Base-by-base conservation (phyloP, 1,140 invertebrate genomes). In the Brachionus rubens region DNA sequence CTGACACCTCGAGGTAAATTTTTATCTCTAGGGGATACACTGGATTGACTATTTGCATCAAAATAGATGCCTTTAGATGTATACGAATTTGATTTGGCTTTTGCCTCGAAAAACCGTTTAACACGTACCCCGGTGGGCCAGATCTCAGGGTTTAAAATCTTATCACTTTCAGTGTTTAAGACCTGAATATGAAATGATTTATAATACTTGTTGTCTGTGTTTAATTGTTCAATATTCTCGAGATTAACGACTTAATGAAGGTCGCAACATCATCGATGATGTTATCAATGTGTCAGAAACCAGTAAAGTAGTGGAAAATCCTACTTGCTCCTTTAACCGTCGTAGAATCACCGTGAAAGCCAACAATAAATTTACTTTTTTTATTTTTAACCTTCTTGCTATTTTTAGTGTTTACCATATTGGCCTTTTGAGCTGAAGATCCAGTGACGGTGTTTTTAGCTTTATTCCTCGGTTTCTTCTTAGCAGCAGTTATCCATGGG, bases 221-320 rank as follows among this genome's bases (percentile, higher is more conserved):
- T 30, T 56, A 56, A 30, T 30, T 56, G 52, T 28, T 28, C 52
- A 10, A 56, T 56, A 21, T 56, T 56, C 30, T 56, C 52, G 30
- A 56, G 52, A 26, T 54, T 54, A 54, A 24, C 26, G 26, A 26
- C 30, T 56, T 30, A 28, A 56, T 56, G 12, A 12, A 30, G n/a
- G 52, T 14, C n/a, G 52, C 26, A 28, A 56, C 52, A 56, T 56
- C 52, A 9, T 56, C 52, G 26, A 56, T n/a, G n/a, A 14, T 56
- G 28, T 26, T 56, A 56, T 56, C 52, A 30, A 56, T 56, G 30
- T 56, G 52, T 26, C 26, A 56, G 12, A 56, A 56, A n/a, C 52
- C 21, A 30, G 52, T 30, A n/a, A 10, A 56, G 30, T 28, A 56
- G 5, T 56, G 2, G 30, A 14, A 33, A n/a, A 30, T 28, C 14